Evolutionary conservation across 2,113 vertebrate species (phyloP).

Genomic region (Callithrix jacchus): DNA sequence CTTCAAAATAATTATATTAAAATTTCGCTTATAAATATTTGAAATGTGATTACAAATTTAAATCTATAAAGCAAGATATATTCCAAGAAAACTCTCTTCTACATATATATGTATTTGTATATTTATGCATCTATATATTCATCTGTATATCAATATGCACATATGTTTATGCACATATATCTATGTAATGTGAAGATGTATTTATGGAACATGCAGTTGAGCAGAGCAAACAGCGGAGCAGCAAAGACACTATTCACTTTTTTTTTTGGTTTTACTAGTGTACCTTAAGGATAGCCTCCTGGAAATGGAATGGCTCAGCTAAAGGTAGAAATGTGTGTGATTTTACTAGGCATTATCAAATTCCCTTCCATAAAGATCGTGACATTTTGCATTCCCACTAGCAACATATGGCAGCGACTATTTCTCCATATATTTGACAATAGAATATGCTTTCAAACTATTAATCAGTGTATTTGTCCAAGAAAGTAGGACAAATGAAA

Average conservation of each 20-base stretch:
- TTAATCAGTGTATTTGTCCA: not conserved
- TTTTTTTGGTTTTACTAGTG: not conserved
- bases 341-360: not conserved
- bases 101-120: not conserved
- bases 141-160: no score
- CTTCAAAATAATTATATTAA: not conserved
- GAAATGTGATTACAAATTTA: not conserved
- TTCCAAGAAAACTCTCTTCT: not conserved
- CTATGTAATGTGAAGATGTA: no score
- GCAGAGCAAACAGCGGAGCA: not conserved
- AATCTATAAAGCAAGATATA: not conserved
- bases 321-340: not conserved
- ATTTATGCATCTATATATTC: not conserved
- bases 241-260: not conserved
- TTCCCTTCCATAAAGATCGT: accelerated
- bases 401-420: not conserved
- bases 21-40: not conserved
- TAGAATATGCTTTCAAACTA: not conserved
- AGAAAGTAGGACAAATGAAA: not conserved
- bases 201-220: not conserved
- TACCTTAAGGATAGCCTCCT: not conserved
- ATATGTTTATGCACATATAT: no score
- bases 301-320: not conserved
- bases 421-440: not conserved
- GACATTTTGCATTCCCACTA: not conserved